Conservation (phyloP, 23 tunicate species). For the Oikopleura dioica region DNA sequence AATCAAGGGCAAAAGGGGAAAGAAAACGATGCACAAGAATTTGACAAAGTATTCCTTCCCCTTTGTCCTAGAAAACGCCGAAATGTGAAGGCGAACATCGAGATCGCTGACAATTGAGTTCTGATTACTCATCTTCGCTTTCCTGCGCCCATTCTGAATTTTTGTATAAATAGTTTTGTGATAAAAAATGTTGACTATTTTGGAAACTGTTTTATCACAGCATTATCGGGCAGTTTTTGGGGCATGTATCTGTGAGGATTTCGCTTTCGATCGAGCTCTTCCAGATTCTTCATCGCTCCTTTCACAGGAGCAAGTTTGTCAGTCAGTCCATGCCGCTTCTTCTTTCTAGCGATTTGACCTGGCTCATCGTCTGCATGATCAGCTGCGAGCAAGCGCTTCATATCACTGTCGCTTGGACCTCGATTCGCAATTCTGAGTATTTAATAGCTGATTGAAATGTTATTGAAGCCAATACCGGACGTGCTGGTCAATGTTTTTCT, state of each 20-base stretch:
- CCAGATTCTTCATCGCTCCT: conserved; percentile 6
- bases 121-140: too few species aligned
- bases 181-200: too few species aligned
- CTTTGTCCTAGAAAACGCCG: not conserved
- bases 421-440: not conserved
- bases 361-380: not conserved
- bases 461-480: too few species aligned
- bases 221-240: not conserved
- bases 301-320: not conserved
- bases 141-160: conserved; percentile 11
- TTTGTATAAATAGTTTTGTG: too few species aligned
- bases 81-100: not conserved
- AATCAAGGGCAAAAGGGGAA: not conserved
- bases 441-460: too few species aligned
- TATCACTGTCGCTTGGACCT: not conserved
- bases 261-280: not conserved
- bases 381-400: not conserved
- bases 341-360: not conserved
- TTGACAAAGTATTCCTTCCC: not conserved
- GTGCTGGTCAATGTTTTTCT: not conserved
- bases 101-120: not conserved
- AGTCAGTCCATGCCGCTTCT: not conserved
- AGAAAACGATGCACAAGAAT: not conserved
- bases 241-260: not conserved
- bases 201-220: not conserved